Evolutionary conservation across 2,797 vertebrate genomes (phyloP).

Genomic region (Euthynnus affinis): DNA sequence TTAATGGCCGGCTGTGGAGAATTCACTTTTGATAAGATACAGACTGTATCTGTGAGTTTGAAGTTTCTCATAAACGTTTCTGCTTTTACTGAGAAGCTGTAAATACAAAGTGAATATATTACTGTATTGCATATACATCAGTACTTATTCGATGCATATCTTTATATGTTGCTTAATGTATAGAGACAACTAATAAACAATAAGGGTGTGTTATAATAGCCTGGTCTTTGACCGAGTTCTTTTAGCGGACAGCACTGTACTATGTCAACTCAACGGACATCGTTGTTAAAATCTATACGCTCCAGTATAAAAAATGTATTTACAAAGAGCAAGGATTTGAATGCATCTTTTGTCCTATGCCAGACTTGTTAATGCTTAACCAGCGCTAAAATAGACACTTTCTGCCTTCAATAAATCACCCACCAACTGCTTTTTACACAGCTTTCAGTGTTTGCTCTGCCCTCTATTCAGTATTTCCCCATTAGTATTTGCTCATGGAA

Average conservation of each 20-base stretch:
- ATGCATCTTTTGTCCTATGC: slow-evolving; percentile 63
- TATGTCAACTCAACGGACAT: slow-evolving; percentile 45
- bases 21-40: slow-evolving; percentile 77
- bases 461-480: slow-evolving; percentile 42
- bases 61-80: slow-evolving; percentile 32
- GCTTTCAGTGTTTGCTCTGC: slow-evolving; percentile 54
- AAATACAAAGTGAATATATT: not conserved
- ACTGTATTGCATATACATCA: not conserved
- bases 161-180: slow-evolving; percentile 12
- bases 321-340: slow-evolving; percentile 48
- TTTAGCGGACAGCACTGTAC: slow-evolving; percentile 32
- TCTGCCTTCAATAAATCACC: slow-evolving; percentile 68
- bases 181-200: slow-evolving; percentile 18
- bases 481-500: slow-evolving; percentile 59
- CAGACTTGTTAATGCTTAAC: slow-evolving; percentile 77
- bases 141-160: not conserved
- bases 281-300: slow-evolving; percentile 51
- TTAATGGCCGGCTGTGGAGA: slow-evolving; percentile 54
- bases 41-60: slow-evolving; percentile 41
- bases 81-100: accelerated
- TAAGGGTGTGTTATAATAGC: slow-evolving; percentile 16
- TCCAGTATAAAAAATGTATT: slow-evolving; percentile 38
- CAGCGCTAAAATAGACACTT: slow-evolving; percentile 64
- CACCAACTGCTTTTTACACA: slow-evolving; percentile 18
- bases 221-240: slow-evolving; percentile 37